phyloP scores from a whole-genome alignment of 2,113 vertebrate genomes.

The Spea multiplicata region DNA sequence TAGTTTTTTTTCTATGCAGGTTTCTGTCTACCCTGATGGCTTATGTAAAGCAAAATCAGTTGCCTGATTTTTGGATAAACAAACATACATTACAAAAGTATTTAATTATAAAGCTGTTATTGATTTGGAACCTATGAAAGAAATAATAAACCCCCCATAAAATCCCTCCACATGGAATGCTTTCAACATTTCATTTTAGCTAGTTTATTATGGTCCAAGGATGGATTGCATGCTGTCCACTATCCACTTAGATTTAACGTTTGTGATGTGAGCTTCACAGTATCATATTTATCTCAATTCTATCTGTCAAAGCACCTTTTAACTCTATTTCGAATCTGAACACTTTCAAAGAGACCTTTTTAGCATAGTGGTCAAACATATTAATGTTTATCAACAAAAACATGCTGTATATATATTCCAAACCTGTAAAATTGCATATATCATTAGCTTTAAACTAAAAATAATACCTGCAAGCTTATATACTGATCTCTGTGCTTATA shows the following conservation, averaged over 20 bases:
- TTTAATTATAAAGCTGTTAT: neutral
- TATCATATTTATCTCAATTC: constrained; percentile 44
- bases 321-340: constrained; percentile 33
- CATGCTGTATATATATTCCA: constrained; percentile 4
- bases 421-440: neutral
- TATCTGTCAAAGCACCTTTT: constrained; percentile 30
- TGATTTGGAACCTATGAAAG: neutral
- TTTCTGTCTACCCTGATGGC: too few relatives aligned
- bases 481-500: too few relatives aligned
- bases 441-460: too few relatives aligned
- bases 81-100: neutral
- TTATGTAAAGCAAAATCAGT: too few relatives aligned
- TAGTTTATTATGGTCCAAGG: constrained; percentile 20
- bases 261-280: constrained; percentile 17
- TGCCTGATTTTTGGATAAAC: neutral
- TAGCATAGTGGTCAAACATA: constrained; percentile 28
- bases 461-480: too few relatives aligned
- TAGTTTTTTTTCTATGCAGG: too few relatives aligned
- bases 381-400: constrained; percentile 26
- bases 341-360: constrained; percentile 25
- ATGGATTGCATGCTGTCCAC: constrained; percentile 35
- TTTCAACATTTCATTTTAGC: constrained; percentile 27
- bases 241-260: constrained; percentile 33
- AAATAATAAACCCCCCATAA: neutral
- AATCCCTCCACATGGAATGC: constrained; percentile 8